Base-by-base conservation (phyloP, 2,797 vertebrate species). In the Hippopotamyrus pictus region DNA sequence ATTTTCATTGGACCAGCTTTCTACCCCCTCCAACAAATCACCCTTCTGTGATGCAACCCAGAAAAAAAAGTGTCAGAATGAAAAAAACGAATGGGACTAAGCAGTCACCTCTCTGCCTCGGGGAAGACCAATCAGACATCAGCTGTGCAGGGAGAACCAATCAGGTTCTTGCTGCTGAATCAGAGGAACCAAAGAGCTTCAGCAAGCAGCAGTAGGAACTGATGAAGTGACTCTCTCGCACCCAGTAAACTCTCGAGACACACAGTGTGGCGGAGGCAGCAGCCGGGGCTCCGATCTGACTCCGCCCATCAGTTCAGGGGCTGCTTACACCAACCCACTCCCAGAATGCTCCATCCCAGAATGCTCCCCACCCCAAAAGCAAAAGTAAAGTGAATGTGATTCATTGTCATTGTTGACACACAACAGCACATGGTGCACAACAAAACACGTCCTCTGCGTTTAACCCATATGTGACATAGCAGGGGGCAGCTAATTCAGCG, bases 241-340 rank as follows among this genome's bases (percentile, higher is more conserved):
- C 82, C n/a, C 79, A 89, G 50, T n/a, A 53, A 89, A 17, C 41
- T 17, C 57, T 83, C 51, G 33, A 85, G 79, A 89, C 82, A 86
- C 22, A 85, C 33, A 88, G 87, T 69, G 19, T 44, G 41, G 37
- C 1, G 57, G 41, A n/a, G 29, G 86, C 3, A 57, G 29, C 41
- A 51, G 69, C 87, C 90, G 88, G 25, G 92, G 89, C 90, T 91
- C 92, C 90, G 91, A 7, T 84, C 91, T 86, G 73, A 87, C 54
- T n/a, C 9, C 92, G 73, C 7, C 90, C 91, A 90, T 93, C 62
- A 50, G 94, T 59, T 57, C 85, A n/a, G 11, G 2, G 29, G 11
- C 25, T 8, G 41, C 14, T 37, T 2, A 33, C 3, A 3, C 14
- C 53, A 46, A 37, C 12, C 85, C 14, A 14, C 50, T 37, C 22